These are phyloP conservation scores for Idaea dimidiata DNA, from an alignment of 2,888 invertebrate species.

Conservation along the genomic window DNA sequence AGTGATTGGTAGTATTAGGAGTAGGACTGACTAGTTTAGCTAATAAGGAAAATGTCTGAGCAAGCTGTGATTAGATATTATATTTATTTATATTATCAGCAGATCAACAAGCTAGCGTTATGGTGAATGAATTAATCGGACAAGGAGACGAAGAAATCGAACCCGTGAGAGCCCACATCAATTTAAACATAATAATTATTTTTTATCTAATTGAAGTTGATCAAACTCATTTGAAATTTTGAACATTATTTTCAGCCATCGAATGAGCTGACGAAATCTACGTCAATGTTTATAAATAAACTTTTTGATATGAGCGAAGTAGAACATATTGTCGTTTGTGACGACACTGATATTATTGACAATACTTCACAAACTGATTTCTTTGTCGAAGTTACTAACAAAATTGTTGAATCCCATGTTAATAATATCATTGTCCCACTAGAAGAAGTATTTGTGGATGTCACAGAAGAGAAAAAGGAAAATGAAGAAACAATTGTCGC, in stretches of 20 bases:
- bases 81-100: neutral
- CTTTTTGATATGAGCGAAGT: constrained; percentile 70
- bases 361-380: constrained; percentile 26
- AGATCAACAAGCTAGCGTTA: neutral
- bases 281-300: constrained; percentile 62
- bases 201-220: neutral
- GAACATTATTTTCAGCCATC: constrained; percentile 38
- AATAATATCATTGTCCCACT: constrained; percentile 40
- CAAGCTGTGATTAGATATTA: no score
- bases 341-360: constrained; percentile 37
- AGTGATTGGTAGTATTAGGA: no score
- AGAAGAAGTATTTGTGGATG: constrained; percentile 12
- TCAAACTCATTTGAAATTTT: neutral
- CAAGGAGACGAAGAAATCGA: constrained; percentile 68
- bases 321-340: constrained; percentile 39
- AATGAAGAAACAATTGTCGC: neutral
- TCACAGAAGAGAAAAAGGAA: constrained; percentile 3
- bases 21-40: no score
- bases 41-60: no score
- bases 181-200: neutral
- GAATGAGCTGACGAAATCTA: constrained; percentile 50
- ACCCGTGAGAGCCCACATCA: constrained; percentile 38
- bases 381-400: constrained; percentile 42
- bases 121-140: constrained; percentile 48
- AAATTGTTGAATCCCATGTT: constrained; percentile 53